Percentiles rank a stretch among this genome's conserved stretches.
phyloP scores from a whole-genome alignment of 1,140 invertebrate species.

The Ctenoplectra terminalis region DNA sequence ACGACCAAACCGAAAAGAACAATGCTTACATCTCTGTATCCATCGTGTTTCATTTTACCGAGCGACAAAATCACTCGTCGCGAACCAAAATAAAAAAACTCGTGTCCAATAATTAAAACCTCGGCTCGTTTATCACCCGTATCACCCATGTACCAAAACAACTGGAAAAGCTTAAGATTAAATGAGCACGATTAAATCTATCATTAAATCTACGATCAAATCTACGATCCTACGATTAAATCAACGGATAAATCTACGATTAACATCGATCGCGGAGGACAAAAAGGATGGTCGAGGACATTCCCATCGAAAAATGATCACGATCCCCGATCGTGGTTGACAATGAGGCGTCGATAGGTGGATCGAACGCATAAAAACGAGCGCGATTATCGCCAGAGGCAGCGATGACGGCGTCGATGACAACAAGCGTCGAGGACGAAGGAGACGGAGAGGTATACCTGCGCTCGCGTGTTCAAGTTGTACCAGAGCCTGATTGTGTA shows the following conservation, averaged over 20 bases:
- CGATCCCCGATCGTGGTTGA: not conserved
- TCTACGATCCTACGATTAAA: too few relatives aligned
- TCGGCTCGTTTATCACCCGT: not conserved
- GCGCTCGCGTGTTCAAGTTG: not conserved
- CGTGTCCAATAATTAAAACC: not conserved
- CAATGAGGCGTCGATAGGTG: slow-evolving; percentile 5
- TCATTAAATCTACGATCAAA: too few relatives aligned
- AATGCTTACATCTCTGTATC: too few relatives aligned
- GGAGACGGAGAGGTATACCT: not conserved
- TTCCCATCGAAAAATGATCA: not conserved
- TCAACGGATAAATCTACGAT: not conserved
- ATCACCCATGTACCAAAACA: not conserved
- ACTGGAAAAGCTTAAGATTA: not conserved
- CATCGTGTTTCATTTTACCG: too few relatives aligned
- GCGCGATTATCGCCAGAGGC: not conserved
- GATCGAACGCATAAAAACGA: slow-evolving; percentile 21
- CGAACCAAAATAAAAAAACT: not conserved
- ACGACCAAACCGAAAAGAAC: too few relatives aligned
- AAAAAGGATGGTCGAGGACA: slow-evolving; percentile 4
- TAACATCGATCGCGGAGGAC: not conserved
- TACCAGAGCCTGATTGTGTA: slow-evolving; percentile 17
- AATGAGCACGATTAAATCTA: not conserved
- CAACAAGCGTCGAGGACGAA: slow-evolving; percentile 37
- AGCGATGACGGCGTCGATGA: slow-evolving; percentile 11
- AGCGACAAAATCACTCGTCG: too few relatives aligned